Evolutionary conservation across 2,888 invertebrate species (phyloP).

Genomic region (Aproaerema taeniolella): DNA sequence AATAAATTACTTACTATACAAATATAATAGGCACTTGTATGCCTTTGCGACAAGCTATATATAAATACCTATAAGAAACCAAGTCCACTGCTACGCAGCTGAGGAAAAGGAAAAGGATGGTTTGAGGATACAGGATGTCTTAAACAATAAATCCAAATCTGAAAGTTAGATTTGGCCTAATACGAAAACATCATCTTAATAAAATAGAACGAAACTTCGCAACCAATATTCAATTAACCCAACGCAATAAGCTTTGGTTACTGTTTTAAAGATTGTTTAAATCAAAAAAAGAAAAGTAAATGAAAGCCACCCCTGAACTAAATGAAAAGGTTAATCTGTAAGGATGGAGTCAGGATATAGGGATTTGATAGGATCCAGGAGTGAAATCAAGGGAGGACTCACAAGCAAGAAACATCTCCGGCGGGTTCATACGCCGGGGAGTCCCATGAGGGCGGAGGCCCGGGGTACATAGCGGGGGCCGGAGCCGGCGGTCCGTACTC

Average conservation of each 20-base stretch:
- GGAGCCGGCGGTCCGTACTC: constrained; percentile 55
- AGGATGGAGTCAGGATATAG: constrained; percentile 19
- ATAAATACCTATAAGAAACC: constrained; percentile 70
- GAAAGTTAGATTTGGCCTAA: too few relatives aligned
- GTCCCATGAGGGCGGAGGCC: constrained; percentile 57
- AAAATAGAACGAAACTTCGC: too few relatives aligned
- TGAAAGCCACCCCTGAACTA: constrained; percentile 66
- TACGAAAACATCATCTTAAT: too few relatives aligned
- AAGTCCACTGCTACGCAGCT: constrained; percentile 76
- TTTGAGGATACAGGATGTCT: background rate
- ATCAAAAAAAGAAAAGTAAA: too few relatives aligned
- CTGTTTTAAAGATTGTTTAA: too few relatives aligned
- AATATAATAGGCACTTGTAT: constrained; percentile 42
- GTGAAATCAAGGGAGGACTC: constrained; percentile 62
- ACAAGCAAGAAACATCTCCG: constrained; percentile 73
- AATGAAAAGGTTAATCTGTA: background rate
- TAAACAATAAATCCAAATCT: too few relatives aligned
- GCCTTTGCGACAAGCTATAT: constrained; percentile 72
- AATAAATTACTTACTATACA: constrained; percentile 28
- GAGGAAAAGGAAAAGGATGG: constrained; percentile 24
- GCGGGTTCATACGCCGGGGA: constrained; percentile 67
- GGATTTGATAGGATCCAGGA: constrained; percentile 39
- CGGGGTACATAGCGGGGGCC: constrained; percentile 52
- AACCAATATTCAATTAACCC: too few relatives aligned
- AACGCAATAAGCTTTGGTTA: too few relatives aligned